phyloP scores from a whole-genome alignment of 2,888 invertebrate species.

The Synanthedon formicaeformis region DNA sequence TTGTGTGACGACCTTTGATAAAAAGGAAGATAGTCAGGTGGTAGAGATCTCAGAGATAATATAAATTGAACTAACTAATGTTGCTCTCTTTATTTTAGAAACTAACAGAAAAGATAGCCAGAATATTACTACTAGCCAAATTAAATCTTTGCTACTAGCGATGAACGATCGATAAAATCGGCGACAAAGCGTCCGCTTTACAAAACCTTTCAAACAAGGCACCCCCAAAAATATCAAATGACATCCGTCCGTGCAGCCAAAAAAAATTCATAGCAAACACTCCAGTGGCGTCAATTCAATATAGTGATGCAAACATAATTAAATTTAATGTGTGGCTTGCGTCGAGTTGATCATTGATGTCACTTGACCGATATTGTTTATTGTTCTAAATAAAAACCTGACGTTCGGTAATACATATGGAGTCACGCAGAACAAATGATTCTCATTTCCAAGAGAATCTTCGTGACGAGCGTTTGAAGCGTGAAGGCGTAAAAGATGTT shows the following conservation, averaged over 20 bases:
- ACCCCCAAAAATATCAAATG: slow-evolving; percentile 1
- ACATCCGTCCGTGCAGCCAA: not conserved
- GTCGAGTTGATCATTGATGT: slow-evolving; percentile 6
- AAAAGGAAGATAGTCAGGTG: no score
- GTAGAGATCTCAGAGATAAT: no score
- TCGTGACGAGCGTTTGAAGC: slow-evolving; percentile 21
- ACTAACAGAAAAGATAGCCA: no score
- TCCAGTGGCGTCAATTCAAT: slow-evolving; percentile 1
- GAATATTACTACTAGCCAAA: no score
- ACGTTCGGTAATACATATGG: slow-evolving; percentile 9
- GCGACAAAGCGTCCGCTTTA: not conserved
- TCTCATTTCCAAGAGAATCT: slow-evolving; percentile 20
- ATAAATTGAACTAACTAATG: no score
- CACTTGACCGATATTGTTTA: slow-evolving; percentile 21
- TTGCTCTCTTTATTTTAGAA: no score
- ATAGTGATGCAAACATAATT: slow-evolving; percentile 18
- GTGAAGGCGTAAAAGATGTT: slow-evolving; percentile 11
- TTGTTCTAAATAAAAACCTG: slow-evolving; percentile 27
- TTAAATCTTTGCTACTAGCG: no score
- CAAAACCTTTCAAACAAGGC: not conserved
- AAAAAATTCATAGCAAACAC: slow-evolving; percentile 3
- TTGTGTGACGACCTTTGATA: no score
- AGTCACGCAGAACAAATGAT: slow-evolving; percentile 39
- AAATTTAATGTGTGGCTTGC: slow-evolving; percentile 10
- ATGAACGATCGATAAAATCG: no score